Evolutionary conservation across 1,140 invertebrate species (phyloP).

Genomic region (Procambarus clarkii): DNA sequence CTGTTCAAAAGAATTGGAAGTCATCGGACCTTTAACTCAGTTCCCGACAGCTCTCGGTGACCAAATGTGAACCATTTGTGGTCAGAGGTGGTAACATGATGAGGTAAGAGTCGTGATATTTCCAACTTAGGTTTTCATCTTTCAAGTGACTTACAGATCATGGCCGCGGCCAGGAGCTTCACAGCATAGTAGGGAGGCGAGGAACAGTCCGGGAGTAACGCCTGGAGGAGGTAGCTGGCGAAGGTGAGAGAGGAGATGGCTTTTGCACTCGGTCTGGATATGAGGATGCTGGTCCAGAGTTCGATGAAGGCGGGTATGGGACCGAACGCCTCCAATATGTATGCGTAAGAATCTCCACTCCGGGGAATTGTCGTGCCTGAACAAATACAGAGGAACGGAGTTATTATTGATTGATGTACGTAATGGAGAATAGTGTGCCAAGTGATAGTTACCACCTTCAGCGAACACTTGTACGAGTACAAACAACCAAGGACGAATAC

Average conservation of each 20-base stretch:
- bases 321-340: conserved; percentile 93
- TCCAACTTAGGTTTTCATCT: too few species aligned
- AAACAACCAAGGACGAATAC: too few species aligned
- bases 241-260: conserved; percentile 94
- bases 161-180: conserved; percentile 83
- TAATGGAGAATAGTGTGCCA: too few species aligned
- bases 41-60: too few species aligned
- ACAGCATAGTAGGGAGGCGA: conserved; percentile 79
- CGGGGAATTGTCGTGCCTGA: conserved; percentile 82
- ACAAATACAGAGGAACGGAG: neutral
- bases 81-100: too few species aligned
- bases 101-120: too few species aligned
- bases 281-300: conserved; percentile 86
- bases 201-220: conserved; percentile 85
- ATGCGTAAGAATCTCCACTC: conserved; percentile 95
- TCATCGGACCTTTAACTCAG: too few species aligned
- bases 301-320: conserved; percentile 94
- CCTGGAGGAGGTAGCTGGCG: conserved; percentile 90
- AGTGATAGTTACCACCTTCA: too few species aligned
- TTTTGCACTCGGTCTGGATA: conserved; percentile 87
- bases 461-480: too few species aligned
- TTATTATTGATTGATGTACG: too few species aligned
- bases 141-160: conserved; percentile 63
- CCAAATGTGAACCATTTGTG: too few species aligned
- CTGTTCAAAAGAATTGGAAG: too few species aligned